Evolutionary conservation across 2,888 invertebrate species (phyloP), one percentile per base, ranked within the genome.

Genomic region (Lymantria monacha): DNA sequence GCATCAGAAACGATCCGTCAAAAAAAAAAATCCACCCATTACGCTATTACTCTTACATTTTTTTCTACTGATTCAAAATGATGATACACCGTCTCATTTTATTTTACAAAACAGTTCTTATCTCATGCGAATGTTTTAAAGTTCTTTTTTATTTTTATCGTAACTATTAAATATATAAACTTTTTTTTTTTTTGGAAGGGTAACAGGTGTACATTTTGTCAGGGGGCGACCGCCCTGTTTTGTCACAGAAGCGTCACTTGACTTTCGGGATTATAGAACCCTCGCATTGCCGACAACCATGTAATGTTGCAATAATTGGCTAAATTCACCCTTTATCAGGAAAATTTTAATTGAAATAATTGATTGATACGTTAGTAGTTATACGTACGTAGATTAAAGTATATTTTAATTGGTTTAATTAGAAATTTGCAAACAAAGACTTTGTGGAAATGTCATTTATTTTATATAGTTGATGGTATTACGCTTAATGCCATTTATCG

Each of bases 61-160:
- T 44, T n/a, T 33, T 31, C 11, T 14, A 8, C 10, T 7, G 41
- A 41, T 41, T 14, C 14, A 41, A 41, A 14, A 13, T 41, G 15
- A 41, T 7, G 41, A 41, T 41, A 41, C 41, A 41, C 14, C 14
- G 15, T 7, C 14, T 14, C n/a, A 14, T 14, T 41, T 41, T 41
- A 60, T 61, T 60, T 55, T 41, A 65, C 68, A 68, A 65, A 68
- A 61, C 61, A 61, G 50, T 48, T 30, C 48, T 66, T 66, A 68
- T 68, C 69, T 52, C 42, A 57, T 55, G 62, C 55, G 55, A 61
- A 56, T 58, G 59, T 48, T 61, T 42, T 43, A 33, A 44, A 56
- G 49, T 33, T 33, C n/a, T 53, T 61, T 59, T 22, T 55, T 56
- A 43, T 56, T 42, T 58, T 51, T 53, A 66, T 59, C 54, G 53